Evolutionary conservation across 2,797 vertebrate species (phyloP), one percentile per base, ranked within the genome.

Genomic region (Acipenser ruthenus): DNA sequence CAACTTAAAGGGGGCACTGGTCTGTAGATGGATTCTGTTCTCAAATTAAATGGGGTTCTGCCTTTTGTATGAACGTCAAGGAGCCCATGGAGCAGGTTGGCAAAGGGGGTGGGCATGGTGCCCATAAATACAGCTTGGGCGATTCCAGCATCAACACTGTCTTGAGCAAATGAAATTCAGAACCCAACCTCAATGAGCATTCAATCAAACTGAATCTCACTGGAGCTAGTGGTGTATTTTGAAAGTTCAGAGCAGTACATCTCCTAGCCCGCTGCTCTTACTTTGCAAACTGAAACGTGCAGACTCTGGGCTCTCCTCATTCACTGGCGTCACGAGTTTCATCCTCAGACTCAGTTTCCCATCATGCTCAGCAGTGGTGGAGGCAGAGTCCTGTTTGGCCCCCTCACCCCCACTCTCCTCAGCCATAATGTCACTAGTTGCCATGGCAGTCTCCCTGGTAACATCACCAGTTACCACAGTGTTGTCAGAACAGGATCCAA

Each of bases 251-350:
- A 60, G 18, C 7, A 53, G 13, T 12, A 8, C 12, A 23, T 49
- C 13, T n/a, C 18, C 12, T 59, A 5, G 50, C 15, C 63, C 5
- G 6, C 49, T 47, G 52, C 48, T 74, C 93, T 93, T 89, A 99
- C 96, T 95, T 89, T 97, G 92, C 80, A 99, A 82, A 76, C 90
- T 96, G 90, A 99, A 97, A 10, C 82, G 85, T 72, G 91, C 86
- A 11, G 90, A 89, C 3, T 87, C 89, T 0, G 93, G 90, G 6
- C 87, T 95, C 52, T 88, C 89, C 60, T 97, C 93, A 1, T 90
- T 89, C 13, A 91, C 88, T 0, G 96, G 96, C 6, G 92, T 95
- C 72, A 92, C 91, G 68, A 96, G 84, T 79, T 88, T 94, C 94
- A 96, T 97, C 79, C 90, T 89, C 73, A 97, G 73, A 74, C 91